Percentiles rank a stretch among this genome's conserved stretches.
Evolutionary conservation across 2,888 invertebrate species (phyloP).

Genomic region (Heteromurus nitidus): DNA sequence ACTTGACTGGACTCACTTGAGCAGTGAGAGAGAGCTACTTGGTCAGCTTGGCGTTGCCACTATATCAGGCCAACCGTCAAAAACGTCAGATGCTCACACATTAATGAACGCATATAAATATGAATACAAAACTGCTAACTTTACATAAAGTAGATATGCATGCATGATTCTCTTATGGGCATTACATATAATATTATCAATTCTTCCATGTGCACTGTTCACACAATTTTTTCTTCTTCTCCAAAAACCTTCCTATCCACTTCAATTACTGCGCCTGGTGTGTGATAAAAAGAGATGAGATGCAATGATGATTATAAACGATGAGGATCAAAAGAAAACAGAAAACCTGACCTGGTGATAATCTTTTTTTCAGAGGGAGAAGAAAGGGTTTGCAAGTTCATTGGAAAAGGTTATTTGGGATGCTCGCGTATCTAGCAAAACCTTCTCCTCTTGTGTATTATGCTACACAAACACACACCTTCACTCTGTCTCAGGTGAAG

Average conservation of each 20-base stretch:
- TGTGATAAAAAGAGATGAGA: conserved; percentile 23
- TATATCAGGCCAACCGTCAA: conserved; percentile 51
- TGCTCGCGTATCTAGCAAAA: too few species aligned
- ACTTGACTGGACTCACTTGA: conserved; percentile 4
- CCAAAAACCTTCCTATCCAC: conserved; percentile 1
- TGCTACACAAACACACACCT: too few species aligned
- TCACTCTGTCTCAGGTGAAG: background rate
- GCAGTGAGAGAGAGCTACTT: background rate
- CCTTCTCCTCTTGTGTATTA: too few species aligned
- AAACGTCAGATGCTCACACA: conserved; percentile 43
- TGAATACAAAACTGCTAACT: too few species aligned
- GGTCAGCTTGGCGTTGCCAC: conserved; percentile 25
- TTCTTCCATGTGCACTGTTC: background rate
- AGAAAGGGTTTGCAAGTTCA: conserved; percentile 38
- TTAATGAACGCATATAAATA: conserved; percentile 24
- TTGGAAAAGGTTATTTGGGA: conserved; percentile 39
- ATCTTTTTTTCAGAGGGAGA: conserved; percentile 12
- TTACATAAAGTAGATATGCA: too few species aligned
- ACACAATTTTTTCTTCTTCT: background rate
- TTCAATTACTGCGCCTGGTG: conserved; percentile 10
- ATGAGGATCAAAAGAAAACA: background rate
- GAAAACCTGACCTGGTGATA: conserved; percentile 4
- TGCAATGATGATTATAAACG: background rate
- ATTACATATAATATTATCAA: too few species aligned
- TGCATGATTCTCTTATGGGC: too few species aligned